phyloP scores from a whole-genome alignment of 2,113 vertebrate species.

The Neomonachus schauinslandi region DNA sequence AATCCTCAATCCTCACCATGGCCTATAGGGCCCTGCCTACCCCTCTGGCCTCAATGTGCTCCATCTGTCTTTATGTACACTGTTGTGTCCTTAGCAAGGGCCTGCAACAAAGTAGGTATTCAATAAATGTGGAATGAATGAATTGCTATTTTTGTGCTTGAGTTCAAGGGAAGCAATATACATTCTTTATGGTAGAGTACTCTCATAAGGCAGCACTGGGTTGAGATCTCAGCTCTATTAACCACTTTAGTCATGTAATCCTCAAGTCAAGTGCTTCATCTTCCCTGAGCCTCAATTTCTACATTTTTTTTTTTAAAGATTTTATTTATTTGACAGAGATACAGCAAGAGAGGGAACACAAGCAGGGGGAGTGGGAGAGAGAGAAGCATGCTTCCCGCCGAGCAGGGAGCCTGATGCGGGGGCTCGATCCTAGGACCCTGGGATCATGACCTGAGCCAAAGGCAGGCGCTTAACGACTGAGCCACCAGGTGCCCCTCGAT shows the following conservation, averaged over 20 bases:
- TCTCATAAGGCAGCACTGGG: neutral
- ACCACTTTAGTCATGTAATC: neutral
- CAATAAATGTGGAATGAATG: neutral
- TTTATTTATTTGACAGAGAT: too few relatives aligned
- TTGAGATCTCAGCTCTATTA: neutral
- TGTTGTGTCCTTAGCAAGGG: neutral
- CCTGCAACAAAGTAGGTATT: neutral
- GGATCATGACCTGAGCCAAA: too few relatives aligned
- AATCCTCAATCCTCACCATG: neutral
- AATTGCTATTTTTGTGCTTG: neutral
- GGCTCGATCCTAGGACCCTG: too few relatives aligned
- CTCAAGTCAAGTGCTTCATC: neutral
- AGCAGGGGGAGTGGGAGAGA: too few relatives aligned
- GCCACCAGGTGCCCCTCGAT: neutral
- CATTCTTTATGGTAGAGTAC: neutral
- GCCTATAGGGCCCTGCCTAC: neutral
- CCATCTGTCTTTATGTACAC: neutral
- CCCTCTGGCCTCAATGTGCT: neutral
- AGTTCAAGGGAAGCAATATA: neutral
- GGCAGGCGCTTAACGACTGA: too few relatives aligned
- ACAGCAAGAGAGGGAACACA: too few relatives aligned
- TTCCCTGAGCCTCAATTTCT: neutral
- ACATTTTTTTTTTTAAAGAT: neutral
- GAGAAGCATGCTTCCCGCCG: too few relatives aligned
- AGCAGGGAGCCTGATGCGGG: too few relatives aligned